Evolutionary conservation across 2,888 invertebrate genomes (phyloP), one percentile per base, ranked within the genome.

Genomic region (Cacoxenus indagator): DNA sequence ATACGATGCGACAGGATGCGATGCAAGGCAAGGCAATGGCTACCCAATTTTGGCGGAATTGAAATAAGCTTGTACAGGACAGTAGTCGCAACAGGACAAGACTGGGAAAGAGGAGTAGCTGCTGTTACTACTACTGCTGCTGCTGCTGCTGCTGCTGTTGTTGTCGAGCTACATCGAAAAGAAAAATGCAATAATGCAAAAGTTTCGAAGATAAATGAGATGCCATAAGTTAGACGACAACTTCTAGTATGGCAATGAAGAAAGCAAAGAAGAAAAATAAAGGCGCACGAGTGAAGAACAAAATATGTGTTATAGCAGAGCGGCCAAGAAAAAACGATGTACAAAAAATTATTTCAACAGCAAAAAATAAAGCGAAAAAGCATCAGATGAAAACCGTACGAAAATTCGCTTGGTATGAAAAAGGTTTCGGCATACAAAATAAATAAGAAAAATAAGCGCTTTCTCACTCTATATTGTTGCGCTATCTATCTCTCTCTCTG

Each of bases 191-290:
- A 83, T 79, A 82, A 75, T 68, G 48, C 64, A 29, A 69, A 78
- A 80, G 81, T 82, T 80, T 83, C 80, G 81, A 80, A 80, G 80
- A 80, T 80, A 80, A 80, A 80, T 83, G 80, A 83, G 82, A 82
- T 82, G 83, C 74, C 80, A 83, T 80, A 80, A 80, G 83, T 80
- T 80, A 76, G 83, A 78, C 78, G 82, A 80, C 80, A 80, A 83
- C 75, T 82, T 73, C 81, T 77, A 75, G 67, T 75, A 71, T 73
- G 67, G 69, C 59, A 37, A 59, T 59, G 59, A 59, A 59, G 29
- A 59, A 31, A 59, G 22, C 59, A 37, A 17, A 65, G 29, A 19
- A 26, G 26, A 19, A 43, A 46, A 69, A 66, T 74, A 62, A 66
- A 66, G 37, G 55, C 24, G 61, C 65, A 61, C 45, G 37, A 67